These are phyloP conservation scores for Trematocara marginatum DNA, from an alignment of 2,113 vertebrate species.

Conservation along the genomic window DNA sequence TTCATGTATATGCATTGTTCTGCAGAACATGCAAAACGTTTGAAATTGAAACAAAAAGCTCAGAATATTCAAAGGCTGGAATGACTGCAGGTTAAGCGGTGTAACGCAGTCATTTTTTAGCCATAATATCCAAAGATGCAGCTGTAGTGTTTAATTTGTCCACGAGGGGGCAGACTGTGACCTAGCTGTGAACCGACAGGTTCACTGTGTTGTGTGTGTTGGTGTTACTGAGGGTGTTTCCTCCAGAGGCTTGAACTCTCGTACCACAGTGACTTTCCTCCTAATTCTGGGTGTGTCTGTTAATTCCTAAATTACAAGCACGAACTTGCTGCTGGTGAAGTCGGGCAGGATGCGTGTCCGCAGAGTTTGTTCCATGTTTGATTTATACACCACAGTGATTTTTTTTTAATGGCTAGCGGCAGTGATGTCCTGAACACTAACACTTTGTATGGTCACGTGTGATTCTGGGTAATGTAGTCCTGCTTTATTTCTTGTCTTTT, in stretches of 20 bases:
- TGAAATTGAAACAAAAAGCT: neutral
- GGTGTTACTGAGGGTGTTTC: neutral
- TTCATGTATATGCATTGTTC: neutral
- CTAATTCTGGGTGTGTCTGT: neutral
- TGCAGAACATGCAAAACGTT: neutral
- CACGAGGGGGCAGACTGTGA: slow-evolving; percentile 5
- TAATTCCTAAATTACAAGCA: neutral
- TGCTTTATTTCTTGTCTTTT: neutral
- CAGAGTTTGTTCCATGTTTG: neutral
- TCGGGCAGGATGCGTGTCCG: neutral
- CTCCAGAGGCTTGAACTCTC: neutral
- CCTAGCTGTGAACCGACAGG: neutral
- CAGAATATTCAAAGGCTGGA: neutral
- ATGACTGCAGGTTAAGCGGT: accelerated
- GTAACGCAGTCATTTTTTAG: accelerated
- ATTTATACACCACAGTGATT: neutral
- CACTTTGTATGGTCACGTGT: neutral
- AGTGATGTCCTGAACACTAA: accelerated
- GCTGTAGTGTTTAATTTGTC: neutral
- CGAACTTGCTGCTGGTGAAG: neutral
- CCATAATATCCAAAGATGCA: accelerated
- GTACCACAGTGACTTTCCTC: neutral
- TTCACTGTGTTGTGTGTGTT: neutral
- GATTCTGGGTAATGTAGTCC: neutral
- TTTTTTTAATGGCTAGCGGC: accelerated